Conservation (phyloP, 2,797 vertebrate genomes). For the Petrocephalus sullivani region DNA sequence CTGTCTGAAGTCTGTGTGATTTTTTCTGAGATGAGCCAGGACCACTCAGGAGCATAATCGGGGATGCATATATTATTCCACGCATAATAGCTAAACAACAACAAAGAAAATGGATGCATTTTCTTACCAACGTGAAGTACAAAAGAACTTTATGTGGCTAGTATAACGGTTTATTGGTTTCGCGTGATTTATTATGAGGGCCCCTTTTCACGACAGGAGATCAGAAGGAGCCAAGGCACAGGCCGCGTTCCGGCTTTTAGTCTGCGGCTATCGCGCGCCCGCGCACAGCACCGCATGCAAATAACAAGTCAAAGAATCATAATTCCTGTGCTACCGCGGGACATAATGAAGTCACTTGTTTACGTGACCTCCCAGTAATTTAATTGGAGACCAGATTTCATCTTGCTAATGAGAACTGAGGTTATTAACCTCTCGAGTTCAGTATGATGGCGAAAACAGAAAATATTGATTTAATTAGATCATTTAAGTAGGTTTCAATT, state of each 20-base stretch:
- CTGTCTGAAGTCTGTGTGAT: not conserved
- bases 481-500: slow-evolving; percentile 28
- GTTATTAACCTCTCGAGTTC: slow-evolving; percentile 30
- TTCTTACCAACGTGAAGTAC: not conserved
- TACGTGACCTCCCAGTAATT: slow-evolving; percentile 17
- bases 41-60: not conserved
- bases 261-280: not conserved
- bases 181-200: not conserved
- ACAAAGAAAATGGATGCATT: not conserved
- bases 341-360: slow-evolving; percentile 18
- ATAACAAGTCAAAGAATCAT: slow-evolving; percentile 6
- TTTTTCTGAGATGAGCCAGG: not conserved
- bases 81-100: not conserved
- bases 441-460: slow-evolving; percentile 19
- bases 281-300: not conserved
- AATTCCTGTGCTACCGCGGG: not conserved
- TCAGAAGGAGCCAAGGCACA: not conserved
- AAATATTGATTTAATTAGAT: slow-evolving; percentile 32
- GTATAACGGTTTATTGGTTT: not conserved
- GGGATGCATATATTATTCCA: not conserved
- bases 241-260: not conserved
- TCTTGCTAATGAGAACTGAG: slow-evolving; percentile 29
- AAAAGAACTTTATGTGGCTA: not conserved
- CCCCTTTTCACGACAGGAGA: not conserved
- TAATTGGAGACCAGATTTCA: slow-evolving; percentile 20